Conservation (phyloP, 2,797 vertebrate genomes). For the Balearica regulorum region DNA sequence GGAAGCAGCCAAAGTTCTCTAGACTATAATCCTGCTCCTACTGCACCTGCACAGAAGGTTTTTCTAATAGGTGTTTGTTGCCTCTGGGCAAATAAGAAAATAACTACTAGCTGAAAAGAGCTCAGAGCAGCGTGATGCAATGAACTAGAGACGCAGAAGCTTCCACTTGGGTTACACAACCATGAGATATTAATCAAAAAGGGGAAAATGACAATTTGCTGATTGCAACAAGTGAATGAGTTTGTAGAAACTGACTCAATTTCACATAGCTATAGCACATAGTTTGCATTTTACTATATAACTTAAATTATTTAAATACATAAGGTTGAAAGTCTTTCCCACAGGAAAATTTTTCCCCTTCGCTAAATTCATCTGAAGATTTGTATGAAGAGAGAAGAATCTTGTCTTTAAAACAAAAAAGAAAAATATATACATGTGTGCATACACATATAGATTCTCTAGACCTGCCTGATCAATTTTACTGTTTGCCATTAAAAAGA, state of each 20-base stretch:
- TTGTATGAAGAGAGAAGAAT: neutral
- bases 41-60: neutral
- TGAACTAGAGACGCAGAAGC: neutral
- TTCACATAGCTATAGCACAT: neutral
- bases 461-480: neutral
- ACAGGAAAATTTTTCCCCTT: neutral
- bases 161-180: neutral
- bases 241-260: neutral
- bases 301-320: neutral
- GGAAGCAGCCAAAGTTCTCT: neutral
- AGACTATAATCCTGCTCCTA: neutral
- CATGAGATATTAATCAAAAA: neutral
- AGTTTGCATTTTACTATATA: neutral
- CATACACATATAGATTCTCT: neutral
- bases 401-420: neutral
- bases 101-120: neutral
- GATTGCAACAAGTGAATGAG: neutral
- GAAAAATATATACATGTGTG: neutral
- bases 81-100: neutral
- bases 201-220: neutral
- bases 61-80: neutral
- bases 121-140: neutral
- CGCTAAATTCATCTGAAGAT: neutral
- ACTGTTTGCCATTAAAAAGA: neutral
- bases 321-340: neutral